Conservation (phyloP, 2,797 vertebrate genomes). For the Ptychadena robeensis region DNA sequence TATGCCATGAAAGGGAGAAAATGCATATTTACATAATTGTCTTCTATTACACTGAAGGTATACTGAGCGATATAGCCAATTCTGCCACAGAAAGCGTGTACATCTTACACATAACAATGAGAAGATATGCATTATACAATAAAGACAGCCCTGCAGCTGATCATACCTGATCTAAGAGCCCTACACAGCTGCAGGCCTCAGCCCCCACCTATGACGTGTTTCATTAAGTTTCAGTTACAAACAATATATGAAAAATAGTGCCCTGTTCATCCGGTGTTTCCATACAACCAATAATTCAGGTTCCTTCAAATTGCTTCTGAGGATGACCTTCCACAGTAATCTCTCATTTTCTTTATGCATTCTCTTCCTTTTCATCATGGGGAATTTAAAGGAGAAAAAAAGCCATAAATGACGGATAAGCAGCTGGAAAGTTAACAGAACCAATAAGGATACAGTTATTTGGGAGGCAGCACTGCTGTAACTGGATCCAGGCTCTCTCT, state of each 20-base stretch:
- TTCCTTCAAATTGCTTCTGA: not conserved
- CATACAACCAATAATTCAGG: not conserved
- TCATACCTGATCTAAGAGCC: not conserved
- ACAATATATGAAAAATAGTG: conserved; percentile 16
- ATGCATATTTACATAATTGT: no score
- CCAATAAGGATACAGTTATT: conserved; percentile 70
- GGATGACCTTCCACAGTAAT: not conserved
- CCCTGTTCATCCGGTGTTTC: conserved; percentile 20
- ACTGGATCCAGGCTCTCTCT: conserved; percentile 64
- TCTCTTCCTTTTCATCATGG: conserved; percentile 53
- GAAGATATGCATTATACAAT: not conserved
- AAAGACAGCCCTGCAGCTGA: not conserved
- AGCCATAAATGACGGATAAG: conserved; percentile 36
- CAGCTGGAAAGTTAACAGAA: conserved; percentile 65
- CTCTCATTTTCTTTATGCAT: conserved; percentile 50
- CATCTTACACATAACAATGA: not conserved
- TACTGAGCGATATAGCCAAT: not conserved
- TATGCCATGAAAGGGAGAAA: no score
- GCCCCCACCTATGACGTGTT: not conserved
- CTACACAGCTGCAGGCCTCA: conserved; percentile 2
- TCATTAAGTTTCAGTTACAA: not conserved
- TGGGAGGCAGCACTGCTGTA: conserved; percentile 63
- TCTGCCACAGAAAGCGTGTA: not conserved
- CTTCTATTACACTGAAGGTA: no score
- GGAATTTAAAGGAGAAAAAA: conserved; percentile 18